These are phyloP conservation scores for Petrolisthes cinctipes DNA, from an alignment of 2,888 invertebrate species.

Conservation along the genomic window DNA sequence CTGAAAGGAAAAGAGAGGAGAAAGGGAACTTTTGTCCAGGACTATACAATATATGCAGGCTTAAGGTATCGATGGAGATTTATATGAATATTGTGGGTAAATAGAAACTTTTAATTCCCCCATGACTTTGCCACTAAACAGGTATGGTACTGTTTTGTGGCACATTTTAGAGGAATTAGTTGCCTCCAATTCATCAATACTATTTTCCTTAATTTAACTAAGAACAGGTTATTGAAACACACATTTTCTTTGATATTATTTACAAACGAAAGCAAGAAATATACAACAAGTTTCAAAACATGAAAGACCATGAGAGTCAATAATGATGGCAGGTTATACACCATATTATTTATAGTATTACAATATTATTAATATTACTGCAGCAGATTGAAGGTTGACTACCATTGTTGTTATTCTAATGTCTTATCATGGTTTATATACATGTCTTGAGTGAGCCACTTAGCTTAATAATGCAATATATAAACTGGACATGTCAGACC, in stretches of 20 bases:
- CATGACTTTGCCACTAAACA: no score
- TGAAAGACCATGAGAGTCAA: conserved; percentile 51
- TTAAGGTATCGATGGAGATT: no score
- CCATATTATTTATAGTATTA: conserved; percentile 22
- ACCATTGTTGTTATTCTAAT: conserved; percentile 46
- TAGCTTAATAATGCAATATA: conserved; percentile 51
- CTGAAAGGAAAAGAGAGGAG: no score
- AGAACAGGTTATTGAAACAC: background rate
- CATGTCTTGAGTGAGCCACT: conserved; percentile 56
- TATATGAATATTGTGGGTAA: no score
- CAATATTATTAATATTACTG: background rate
- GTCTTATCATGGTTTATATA: conserved; percentile 48
- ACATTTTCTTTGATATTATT: conserved; percentile 29
- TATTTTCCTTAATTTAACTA: background rate
- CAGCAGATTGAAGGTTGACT: conserved; percentile 39
- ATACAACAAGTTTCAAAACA: conserved; percentile 58
- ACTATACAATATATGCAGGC: no score
- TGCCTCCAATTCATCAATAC: no score
- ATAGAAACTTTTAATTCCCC: no score
- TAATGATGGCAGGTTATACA: conserved; percentile 36
- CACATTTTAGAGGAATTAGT: no score
- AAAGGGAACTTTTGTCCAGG: no score
- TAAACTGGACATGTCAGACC: conserved; percentile 40
- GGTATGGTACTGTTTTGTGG: no score
- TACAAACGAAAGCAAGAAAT: conserved; percentile 60